These are phyloP conservation scores for Gymnorhina tibicen DNA, from an alignment of 2,113 vertebrate genomes.

Conservation along the genomic window DNA sequence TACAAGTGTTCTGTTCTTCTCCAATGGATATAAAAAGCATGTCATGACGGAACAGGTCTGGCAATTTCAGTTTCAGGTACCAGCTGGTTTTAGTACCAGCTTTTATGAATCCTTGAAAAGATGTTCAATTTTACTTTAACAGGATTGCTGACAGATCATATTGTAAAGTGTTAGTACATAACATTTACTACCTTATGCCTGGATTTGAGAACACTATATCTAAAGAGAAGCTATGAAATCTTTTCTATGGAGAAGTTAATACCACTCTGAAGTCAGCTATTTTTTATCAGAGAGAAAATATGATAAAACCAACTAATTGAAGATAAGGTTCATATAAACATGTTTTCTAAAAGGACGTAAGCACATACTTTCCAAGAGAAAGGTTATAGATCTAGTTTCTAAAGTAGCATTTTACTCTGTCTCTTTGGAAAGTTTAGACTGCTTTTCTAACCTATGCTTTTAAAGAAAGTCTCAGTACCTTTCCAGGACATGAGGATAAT, in stretches of 20 bases:
- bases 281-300: not conserved
- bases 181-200: not conserved
- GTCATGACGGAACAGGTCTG: not conserved
- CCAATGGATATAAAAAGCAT: not conserved
- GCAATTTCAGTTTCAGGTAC: not conserved
- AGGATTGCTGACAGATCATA: not conserved
- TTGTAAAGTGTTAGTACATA: not conserved
- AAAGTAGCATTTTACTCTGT: not conserved
- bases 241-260: not conserved
- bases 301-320: not conserved
- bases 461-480: not conserved
- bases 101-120: conserved; percentile 6
- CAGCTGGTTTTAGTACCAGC: not conserved
- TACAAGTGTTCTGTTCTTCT: not conserved
- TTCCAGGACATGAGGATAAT: not conserved
- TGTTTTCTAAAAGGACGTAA: not conserved
- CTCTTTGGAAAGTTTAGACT: not conserved
- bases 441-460: not conserved
- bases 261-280: not conserved
- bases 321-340: not conserved
- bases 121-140: not conserved
- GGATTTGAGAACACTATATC: not conserved
- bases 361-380: not conserved
- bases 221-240: not conserved
- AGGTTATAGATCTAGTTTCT: not conserved